Evolutionary conservation across 2,797 vertebrate genomes (phyloP), one percentile per base, ranked within the genome.

Genomic region (Sebastes melanostomus): DNA sequence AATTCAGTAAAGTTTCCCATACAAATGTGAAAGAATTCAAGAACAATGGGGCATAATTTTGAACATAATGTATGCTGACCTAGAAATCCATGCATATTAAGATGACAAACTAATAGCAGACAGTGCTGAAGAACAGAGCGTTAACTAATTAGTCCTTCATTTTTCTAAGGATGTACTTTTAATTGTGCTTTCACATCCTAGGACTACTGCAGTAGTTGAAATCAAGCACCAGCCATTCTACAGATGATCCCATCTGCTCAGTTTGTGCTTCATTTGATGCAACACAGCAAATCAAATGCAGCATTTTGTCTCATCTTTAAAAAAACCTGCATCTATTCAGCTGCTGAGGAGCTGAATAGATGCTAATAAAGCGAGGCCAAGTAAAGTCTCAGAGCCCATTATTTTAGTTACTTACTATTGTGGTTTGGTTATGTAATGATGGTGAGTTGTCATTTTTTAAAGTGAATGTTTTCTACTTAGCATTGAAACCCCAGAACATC

Each of bases 101-200:
- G 76, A 74, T 22, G 46, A 14, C 3, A 67, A 77, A 59, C 20
- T 70, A 75, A 70, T 72, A 72, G 56, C 24, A 76, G 59, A 59
- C 30, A 67, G 25, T 6, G 59, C 14, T 32, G 54, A 78, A 36
- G 72, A 81, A 72, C 54, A 83, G 38, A 85, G 67, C 55, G 36
- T 61, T 75, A 66, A 74, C 72, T 87, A 88, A 91, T 89, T 83
- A 91, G 81, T 61, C 29, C 18, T 68, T 61, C n/a, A 50, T 66
- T 80, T 81, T 84, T 59, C 25, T 9, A 61, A 30, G 46, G 18
- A 32, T 62, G 20, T 9, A 29, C 56, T 61, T 60, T 78, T 60
- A 25, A 29, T 55, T 8, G 61, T 77, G 20, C 14, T 0, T 69
- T 66, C 34, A 58, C 18, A 70, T 79, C 50, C 30, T 7, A n/a